A percentile compares a stretch with the other conserved stretches of the same genome.
phyloP scores from a whole-genome alignment of 2,888 invertebrate species.

The Trichopoda pennipes region DNA sequence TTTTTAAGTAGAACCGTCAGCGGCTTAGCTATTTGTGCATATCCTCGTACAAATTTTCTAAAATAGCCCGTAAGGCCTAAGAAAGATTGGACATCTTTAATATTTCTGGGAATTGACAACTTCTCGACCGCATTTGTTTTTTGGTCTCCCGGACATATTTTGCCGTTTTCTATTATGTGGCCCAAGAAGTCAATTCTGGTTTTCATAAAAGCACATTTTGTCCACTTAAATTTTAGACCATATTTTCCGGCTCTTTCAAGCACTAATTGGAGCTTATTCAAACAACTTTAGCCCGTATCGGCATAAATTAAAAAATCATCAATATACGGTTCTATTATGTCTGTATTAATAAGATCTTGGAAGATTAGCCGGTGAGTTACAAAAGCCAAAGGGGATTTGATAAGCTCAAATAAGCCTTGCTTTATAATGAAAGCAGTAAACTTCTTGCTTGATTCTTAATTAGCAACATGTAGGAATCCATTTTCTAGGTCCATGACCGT shows the following conservation, averaged over 20 bases:
- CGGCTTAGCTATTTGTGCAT: constrained; percentile 22
- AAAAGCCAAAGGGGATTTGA: constrained; percentile 50
- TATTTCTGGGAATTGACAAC: neutral
- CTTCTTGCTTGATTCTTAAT: constrained; percentile 41
- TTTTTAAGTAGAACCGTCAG: constrained; percentile 23
- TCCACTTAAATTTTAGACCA: constrained; percentile 64
- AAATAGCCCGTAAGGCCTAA: constrained; percentile 17
- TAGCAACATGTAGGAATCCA: constrained; percentile 55
- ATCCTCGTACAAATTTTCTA: constrained; percentile 11
- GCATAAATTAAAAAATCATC: constrained; percentile 62
- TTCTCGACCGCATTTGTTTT: neutral
- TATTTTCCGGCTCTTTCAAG: constrained; percentile 40
- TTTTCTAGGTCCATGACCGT: constrained; percentile 55
- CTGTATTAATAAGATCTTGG: constrained; percentile 47
- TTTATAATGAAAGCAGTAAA: constrained; percentile 49
- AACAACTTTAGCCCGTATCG: constrained; percentile 49
- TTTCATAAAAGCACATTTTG: constrained; percentile 63
- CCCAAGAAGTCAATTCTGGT: constrained; percentile 59
- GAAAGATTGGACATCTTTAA: constrained; percentile 23
- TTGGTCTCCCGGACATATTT: constrained; percentile 28
- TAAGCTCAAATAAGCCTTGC: constrained; percentile 50
- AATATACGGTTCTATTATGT: constrained; percentile 1
- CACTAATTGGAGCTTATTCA: constrained; percentile 46
- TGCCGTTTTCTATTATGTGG: constrained; percentile 45
- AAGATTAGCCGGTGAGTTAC: constrained; percentile 56